Evolutionary conservation across 1,140 invertebrate species (phyloP).

Genomic region (Scylla paramamosain): DNA sequence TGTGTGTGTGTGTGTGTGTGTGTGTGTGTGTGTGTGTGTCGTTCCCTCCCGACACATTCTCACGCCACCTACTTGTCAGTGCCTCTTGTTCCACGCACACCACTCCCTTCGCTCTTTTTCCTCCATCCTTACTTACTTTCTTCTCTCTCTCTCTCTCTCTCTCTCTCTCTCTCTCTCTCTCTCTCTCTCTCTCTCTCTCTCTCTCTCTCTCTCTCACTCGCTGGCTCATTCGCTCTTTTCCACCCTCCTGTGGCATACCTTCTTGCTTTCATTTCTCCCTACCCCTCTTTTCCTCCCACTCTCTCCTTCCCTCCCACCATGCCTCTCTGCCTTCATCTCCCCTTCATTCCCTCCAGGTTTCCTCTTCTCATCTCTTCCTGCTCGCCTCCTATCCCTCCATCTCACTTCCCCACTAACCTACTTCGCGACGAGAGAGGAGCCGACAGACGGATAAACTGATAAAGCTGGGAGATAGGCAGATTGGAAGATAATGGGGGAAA

Average conservation of each 20-base stretch:
- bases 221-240: too few relatives aligned
- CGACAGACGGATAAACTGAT: not conserved
- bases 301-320: not conserved
- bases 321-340: too few relatives aligned
- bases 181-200: not conserved
- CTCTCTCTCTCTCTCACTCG: too few relatives aligned
- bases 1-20: conserved; percentile 3
- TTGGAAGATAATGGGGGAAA: conserved; percentile 12
- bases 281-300: too few relatives aligned
- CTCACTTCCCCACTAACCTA: too few relatives aligned
- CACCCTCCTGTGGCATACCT: too few relatives aligned
- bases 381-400: too few relatives aligned
- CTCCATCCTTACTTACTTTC: not conserved
- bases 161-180: not conserved
- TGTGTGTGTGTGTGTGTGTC: conserved; percentile 9
- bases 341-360: too few relatives aligned
- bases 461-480: not conserved
- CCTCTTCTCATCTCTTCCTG: too few relatives aligned
- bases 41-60: not conserved
- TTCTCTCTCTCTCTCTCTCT: too few relatives aligned
- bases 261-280: too few relatives aligned
- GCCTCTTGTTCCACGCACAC: not conserved
- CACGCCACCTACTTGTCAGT: not conserved
- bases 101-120: not conserved
- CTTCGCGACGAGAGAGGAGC: not conserved